Evolutionary conservation across 2,888 invertebrate species (phyloP).

Genomic region (Globia sparganii): DNA sequence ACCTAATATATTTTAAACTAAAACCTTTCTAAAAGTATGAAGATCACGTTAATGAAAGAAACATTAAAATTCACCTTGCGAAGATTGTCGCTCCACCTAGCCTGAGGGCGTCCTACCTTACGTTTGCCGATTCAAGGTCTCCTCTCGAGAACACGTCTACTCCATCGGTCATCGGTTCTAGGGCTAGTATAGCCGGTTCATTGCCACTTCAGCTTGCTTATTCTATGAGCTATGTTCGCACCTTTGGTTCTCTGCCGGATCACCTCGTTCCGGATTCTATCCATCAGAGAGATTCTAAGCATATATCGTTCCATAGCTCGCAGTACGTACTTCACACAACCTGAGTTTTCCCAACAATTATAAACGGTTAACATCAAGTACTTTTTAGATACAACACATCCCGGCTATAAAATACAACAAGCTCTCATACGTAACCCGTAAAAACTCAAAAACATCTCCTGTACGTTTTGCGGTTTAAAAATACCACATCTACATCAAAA

Average conservation of each 20-base stretch:
- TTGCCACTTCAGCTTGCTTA: background rate
- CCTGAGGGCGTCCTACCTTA: background rate
- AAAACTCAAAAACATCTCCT: constrained; percentile 44
- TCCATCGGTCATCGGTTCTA: background rate
- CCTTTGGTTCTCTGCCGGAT: background rate
- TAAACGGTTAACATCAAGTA: background rate
- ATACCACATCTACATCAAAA: background rate
- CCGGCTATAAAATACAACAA: background rate
- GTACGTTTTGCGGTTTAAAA: constrained; percentile 46
- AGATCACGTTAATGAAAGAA: too few species aligned
- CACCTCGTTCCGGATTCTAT: background rate
- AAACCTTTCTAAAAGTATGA: too few species aligned
- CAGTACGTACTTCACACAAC: background rate
- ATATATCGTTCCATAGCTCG: background rate
- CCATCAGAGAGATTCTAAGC: background rate
- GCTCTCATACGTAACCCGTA: constrained; percentile 5
- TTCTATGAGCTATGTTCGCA: background rate
- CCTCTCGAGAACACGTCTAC: background rate
- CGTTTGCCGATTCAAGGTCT: background rate
- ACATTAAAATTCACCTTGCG: too few species aligned
- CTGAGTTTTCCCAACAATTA: background rate
- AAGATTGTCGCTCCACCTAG: too few species aligned
- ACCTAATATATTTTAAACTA: too few species aligned
- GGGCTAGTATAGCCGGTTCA: background rate
- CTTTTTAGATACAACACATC: constrained; percentile 4